Base-by-base conservation (phyloP, 2,113 vertebrate genomes). In the Hemicordylus capensis region DNA sequence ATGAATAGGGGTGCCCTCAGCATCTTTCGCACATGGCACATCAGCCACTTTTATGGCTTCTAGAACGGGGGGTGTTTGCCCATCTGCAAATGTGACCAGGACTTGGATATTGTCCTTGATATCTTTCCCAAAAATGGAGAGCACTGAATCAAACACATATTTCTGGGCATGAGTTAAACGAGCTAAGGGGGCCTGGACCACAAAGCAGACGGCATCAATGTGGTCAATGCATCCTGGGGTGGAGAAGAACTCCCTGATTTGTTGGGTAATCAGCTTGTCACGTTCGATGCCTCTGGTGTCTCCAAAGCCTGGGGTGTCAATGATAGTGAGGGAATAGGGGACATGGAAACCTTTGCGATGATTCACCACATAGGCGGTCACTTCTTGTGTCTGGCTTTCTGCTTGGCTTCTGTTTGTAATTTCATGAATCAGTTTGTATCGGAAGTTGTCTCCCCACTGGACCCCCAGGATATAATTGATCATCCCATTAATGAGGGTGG, bases 221-320 rank as follows among this genome's bases (percentile, higher is more conserved):
- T 56, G 44, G 76, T 73, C 64, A 17, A 91, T 77, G 2, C 89
- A 92, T 4, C 63, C 48, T 15, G 8, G 42, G 2, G 37, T 24
- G 28, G 67, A 88, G 28, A 93, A 94, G 56, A 93, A 90, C 11
- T 81, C 20, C 12, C 26, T 31, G 4, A 95, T 73, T 15, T 93
- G 83, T 20, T 91, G 76, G 3, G 34, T 80, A 28, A 95, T 91
- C 80, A 31, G 0, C 5, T 15, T 37, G 75, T 95, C 93, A 81
- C 76, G 88, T 0, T 28, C 15, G 42, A 92, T 89, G 26, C 92
- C 94, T 80, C 91, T 77, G 7, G 91, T 92, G 37, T 95, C 91
- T 31, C 93, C 94, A 85, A 96, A 95, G 0, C 94, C 95, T 31
- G 94, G 95, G 1, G 93, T 95, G 89, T 96, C 96, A 1, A 95